These are phyloP conservation scores for Eristalinus aeneus DNA, from an alignment of 2,888 invertebrate genomes.

Conservation along the genomic window DNA sequence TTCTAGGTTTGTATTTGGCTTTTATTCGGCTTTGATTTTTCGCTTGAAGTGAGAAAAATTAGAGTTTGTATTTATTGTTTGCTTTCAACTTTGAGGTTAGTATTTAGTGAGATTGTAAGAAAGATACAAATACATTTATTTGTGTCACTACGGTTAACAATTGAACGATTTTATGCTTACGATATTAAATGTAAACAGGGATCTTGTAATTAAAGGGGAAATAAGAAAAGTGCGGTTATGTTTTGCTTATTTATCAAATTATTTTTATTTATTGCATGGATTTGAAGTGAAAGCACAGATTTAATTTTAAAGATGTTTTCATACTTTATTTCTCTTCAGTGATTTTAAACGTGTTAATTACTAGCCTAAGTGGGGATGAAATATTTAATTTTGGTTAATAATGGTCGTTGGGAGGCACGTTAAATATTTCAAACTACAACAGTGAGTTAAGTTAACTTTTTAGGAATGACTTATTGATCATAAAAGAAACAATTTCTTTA, in stretches of 20 bases:
- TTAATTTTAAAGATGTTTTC: not conserved
- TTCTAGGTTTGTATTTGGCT: conserved; percentile 23
- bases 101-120: conserved; percentile 15
- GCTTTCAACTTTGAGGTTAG: conserved; percentile 18
- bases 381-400: not conserved
- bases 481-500: too few relatives aligned
- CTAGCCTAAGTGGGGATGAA: not conserved
- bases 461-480: too few relatives aligned
- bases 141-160: conserved; percentile 14
- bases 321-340: not conserved
- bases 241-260: not conserved
- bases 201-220: not conserved
- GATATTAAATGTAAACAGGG: not conserved
- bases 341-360: not conserved
- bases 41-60: conserved; percentile 16
- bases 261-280: not conserved
- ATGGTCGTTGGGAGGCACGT: not conserved
- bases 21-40: conserved; percentile 53
- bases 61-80: not conserved
- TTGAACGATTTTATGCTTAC: conserved; percentile 9
- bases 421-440: too few relatives aligned
- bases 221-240: conserved; percentile 5
- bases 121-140: not conserved
- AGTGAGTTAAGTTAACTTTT: too few relatives aligned
- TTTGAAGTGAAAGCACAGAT: not conserved